Conservation (phyloP, 2,888 invertebrate genomes). For the Mermis nigrescens region DNA sequence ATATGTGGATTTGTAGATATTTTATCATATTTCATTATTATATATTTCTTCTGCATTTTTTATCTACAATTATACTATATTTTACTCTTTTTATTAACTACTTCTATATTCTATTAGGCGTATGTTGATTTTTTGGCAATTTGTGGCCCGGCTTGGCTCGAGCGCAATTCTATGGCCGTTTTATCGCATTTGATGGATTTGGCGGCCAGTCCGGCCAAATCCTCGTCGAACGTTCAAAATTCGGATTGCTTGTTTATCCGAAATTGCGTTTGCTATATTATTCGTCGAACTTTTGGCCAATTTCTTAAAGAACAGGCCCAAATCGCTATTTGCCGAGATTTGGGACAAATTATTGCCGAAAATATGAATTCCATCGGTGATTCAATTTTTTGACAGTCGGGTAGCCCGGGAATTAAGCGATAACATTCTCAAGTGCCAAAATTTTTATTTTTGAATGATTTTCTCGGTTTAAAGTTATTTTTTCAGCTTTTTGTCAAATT, state of each 20-base stretch:
- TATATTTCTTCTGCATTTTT: background rate
- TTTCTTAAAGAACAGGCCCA: slow-evolving; percentile 93
- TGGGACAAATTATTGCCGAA: slow-evolving; percentile 69
- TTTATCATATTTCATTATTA: too few species aligned
- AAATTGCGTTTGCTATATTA: slow-evolving; percentile 84
- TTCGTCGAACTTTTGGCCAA: slow-evolving; percentile 71
- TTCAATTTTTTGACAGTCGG: too few species aligned
- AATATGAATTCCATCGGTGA: slow-evolving; percentile 72
- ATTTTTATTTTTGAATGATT: too few species aligned
- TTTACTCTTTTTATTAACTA: too few species aligned
- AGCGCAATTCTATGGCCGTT: slow-evolving; percentile 65
- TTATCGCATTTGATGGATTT: slow-evolving; percentile 74
- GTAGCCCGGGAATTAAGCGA: too few species aligned
- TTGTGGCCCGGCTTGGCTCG: slow-evolving; percentile 76
- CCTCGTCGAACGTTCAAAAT: slow-evolving; percentile 59
- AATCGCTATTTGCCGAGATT: slow-evolving; percentile 69
- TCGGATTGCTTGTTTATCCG: slow-evolving; percentile 92
- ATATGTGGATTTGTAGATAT: background rate
- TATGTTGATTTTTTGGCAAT: slow-evolving; percentile 85
- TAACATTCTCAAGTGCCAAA: too few species aligned
- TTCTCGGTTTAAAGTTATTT: too few species aligned
- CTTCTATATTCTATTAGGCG: too few species aligned
- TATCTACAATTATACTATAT: too few species aligned
- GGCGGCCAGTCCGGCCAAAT: slow-evolving; percentile 63
- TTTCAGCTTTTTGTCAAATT: too few species aligned